These are phyloP conservation scores for Theonella swinhoei DNA, from an alignment of 37 sponge, comb jelly and placozoan species.

Conservation along the genomic window DNA sequence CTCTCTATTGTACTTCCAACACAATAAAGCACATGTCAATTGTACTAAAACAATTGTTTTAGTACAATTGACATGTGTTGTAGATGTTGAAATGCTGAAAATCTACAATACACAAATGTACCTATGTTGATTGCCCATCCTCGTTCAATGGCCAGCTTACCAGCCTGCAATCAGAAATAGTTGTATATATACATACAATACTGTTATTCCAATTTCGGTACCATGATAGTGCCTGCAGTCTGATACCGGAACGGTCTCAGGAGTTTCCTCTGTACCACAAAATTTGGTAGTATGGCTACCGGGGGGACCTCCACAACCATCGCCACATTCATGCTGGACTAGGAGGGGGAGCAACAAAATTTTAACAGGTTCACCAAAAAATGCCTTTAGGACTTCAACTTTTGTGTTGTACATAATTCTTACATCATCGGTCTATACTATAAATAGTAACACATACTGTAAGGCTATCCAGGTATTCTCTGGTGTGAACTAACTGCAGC, in stretches of 20 bases:
- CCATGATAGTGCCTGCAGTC: slow-evolving; percentile 84
- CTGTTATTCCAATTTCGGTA: not conserved
- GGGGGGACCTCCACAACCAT: slow-evolving; percentile 82
- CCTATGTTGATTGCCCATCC: slow-evolving; percentile 96
- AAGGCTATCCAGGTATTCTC: slow-evolving; percentile 65
- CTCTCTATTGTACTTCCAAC: not conserved
- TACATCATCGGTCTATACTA: no score
- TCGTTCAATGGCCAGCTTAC: slow-evolving; percentile 84
- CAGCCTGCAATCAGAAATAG: slow-evolving; percentile 27
- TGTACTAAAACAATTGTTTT: not conserved
- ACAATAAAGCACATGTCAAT: no score
- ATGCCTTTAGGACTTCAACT: not conserved
- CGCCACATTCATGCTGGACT: slow-evolving; percentile 80
- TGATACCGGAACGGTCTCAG: slow-evolving; percentile 75
- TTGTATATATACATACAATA: not conserved
- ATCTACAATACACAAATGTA: not conserved
- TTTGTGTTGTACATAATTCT: no score
- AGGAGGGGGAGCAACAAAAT: not conserved
- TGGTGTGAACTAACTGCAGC: slow-evolving; percentile 63
- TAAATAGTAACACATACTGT: slow-evolving; percentile 11
- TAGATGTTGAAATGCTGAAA: slow-evolving; percentile 1
- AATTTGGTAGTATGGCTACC: slow-evolving; percentile 77
- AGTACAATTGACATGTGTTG: not conserved
- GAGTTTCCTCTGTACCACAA: slow-evolving; percentile 57
- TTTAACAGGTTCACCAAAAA: not conserved